Percentiles rank a stretch among this genome's conserved stretches.
Evolutionary conservation across 2,888 invertebrate genomes (phyloP).

Genomic region (Parnassius mnemosyne): DNA sequence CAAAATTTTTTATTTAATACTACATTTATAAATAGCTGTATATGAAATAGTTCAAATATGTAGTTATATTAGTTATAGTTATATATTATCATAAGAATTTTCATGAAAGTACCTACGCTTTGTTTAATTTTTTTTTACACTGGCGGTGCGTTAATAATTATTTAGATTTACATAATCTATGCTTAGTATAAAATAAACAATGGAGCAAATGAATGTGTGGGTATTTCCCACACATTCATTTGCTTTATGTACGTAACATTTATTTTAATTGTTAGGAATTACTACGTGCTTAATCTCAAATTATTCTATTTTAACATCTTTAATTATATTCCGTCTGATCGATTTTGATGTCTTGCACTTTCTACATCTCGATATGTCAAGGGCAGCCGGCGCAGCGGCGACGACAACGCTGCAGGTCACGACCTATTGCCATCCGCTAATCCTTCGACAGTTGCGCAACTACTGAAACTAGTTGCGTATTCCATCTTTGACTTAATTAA

Average conservation of each 20-base stretch:
- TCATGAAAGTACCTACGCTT: too few relatives aligned
- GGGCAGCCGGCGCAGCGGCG: conserved; percentile 55
- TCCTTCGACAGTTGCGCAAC: conserved; percentile 48
- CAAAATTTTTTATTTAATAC: too few relatives aligned
- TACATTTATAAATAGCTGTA: too few relatives aligned
- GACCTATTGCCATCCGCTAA: conserved; percentile 47
- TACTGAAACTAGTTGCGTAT: conserved; percentile 32
- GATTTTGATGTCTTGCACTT: conserved; percentile 52
- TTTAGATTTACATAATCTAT: background rate
- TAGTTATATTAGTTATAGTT: too few relatives aligned
- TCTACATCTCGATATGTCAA: conserved; percentile 73
- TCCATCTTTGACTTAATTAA: conserved; percentile 11
- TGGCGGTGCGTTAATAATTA: too few relatives aligned
- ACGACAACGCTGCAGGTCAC: conserved; percentile 47
- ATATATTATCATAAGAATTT: too few relatives aligned
- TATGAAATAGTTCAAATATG: too few relatives aligned
- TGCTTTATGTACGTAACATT: background rate
- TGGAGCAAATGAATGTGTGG: background rate
- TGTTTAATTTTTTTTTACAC: too few relatives aligned
- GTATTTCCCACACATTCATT: background rate
- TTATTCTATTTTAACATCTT: background rate
- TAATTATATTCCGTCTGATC: conserved; percentile 23
- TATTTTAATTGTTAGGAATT: background rate
- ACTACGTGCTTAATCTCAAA: background rate
- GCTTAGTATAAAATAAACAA: background rate